Base-by-base conservation (phyloP, 1,140 invertebrate genomes). In the Drosophila aff. region DNA sequence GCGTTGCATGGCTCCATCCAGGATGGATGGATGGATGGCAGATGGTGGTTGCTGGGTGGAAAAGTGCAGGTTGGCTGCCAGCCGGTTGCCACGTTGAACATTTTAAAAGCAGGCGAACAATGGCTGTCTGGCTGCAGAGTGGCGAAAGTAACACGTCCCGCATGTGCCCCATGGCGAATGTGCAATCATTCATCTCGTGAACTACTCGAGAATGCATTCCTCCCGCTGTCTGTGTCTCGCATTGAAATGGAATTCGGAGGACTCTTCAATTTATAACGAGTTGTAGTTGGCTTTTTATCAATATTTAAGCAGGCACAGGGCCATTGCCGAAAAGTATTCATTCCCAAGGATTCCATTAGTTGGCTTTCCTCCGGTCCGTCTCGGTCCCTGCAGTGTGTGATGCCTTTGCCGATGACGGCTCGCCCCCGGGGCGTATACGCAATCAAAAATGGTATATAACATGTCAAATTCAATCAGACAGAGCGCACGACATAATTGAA, bases 401-500 rank as follows among this genome's bases (percentile, higher is more conserved):
- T 43, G 53, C 43, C 36, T 52, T 43, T 47, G 44, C 31, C 40
- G 81, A 84, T 65, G 75, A 77, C 38, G 65, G 74, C 23, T 53
- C 26, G 36, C 72, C 77, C 74, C 60, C 60, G 50, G 67, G 75
- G 78, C 85, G 79, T 71, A 82, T 90, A 82, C 75, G 79, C 85
- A 89, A 89, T 89, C 85, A 89, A 79, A 89, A 85, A 90, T 81
- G 52, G 81, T 81, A 80, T 89, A 89, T 90, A 78, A 85, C 73
- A 90, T 89, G 75, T 85, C 85, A 82, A 85, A 90, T 85, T 90
- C 85, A 90, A 90, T 90, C 85, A 90, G 76, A 90, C 85, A 90
- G 90, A 76, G 81, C 63, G 50, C 64, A 90, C 66, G 61, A 84
- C 64, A 78, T 89, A 89, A 89, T 89, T 89, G 84, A 89, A 79